These are phyloP conservation scores for Cyprinella venusta DNA, from an alignment of 2,797 vertebrate species.

Conservation along the genomic window DNA sequence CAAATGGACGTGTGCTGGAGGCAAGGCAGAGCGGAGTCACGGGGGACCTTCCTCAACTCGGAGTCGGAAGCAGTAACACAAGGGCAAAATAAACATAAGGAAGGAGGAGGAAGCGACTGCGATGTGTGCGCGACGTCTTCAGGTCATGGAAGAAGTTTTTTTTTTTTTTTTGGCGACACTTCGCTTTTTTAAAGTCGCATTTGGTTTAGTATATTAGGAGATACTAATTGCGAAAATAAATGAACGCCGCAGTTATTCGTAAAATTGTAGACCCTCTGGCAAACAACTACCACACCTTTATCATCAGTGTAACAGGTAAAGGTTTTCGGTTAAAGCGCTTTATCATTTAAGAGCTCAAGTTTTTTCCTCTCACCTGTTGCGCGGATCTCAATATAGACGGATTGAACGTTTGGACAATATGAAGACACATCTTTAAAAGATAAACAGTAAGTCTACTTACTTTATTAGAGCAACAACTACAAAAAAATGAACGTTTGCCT, in stretches of 20 bases:
- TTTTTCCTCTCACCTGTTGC: slow-evolving; percentile 41
- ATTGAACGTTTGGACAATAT: not conserved
- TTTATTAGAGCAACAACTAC: not conserved
- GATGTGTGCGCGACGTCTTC: slow-evolving; percentile 23
- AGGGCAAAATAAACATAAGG: slow-evolving; percentile 49
- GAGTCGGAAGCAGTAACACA: slow-evolving; percentile 53
- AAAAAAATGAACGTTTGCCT: not conserved
- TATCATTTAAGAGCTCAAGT: not conserved
- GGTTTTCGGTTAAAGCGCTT: not conserved
- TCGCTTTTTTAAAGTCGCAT: slow-evolving; percentile 17
- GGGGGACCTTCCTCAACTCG: slow-evolving; percentile 61
- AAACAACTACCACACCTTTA: slow-evolving; percentile 78
- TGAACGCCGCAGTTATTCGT: slow-evolving; percentile 67
- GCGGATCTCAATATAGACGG: not conserved
- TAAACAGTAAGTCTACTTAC: not conserved
- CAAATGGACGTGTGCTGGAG: slow-evolving; percentile 62
- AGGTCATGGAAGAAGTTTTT: slow-evolving; percentile 27
- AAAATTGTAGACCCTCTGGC: slow-evolving; percentile 73
- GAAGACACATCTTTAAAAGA: not conserved
- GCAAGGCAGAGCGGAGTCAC: slow-evolving; percentile 72
- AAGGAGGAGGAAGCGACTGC: slow-evolving; percentile 41
- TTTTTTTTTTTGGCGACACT: slow-evolving; percentile 34
- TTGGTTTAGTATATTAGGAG: slow-evolving; percentile 23
- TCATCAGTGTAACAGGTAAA: slow-evolving; percentile 75
- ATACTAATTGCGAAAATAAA: slow-evolving; percentile 62